Base-by-base conservation (phyloP, 2,797 vertebrate species). In the Esox masquinongy region DNA sequence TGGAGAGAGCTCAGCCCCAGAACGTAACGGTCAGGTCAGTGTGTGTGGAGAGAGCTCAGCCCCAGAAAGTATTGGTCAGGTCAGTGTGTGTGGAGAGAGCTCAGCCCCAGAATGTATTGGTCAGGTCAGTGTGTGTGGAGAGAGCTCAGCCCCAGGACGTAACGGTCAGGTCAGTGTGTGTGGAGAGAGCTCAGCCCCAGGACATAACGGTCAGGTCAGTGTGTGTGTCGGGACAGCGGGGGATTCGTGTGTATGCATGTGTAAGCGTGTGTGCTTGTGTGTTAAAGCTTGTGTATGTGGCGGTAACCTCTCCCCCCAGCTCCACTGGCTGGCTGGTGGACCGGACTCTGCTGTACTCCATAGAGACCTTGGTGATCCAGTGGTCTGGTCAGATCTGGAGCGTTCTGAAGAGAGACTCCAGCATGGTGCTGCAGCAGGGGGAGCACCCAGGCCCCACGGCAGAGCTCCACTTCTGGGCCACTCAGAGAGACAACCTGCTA, bases 401-500 rank as follows among this genome's bases (percentile, higher is more conserved):
- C 14, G 86, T 94, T 50, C 91, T 95, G 85, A 92, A 91, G 85
- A 86, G 89, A 87, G 90, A 93, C 85, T 95, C 92, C 5, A 84
- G 89, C 64, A 78, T 82, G 59, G 73, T 88, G 49, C 78, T 92
- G 75, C 90, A 80, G 34, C 83, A 74, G 74, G 89, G 87, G 77
- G 91, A 94, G 84, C 90, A 95, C 56, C 82, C 84, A 0, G 90
- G 92, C 29, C 93, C 91, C 83, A 88, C 61, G 4, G 84, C 82
- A 70, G 95, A 96, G 89, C 92, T 95, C 74, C 91, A 93, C 63
- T 96, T 95, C 88, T 96, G 94, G 93, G 72, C 91, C 76, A 90
- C 81, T 51, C 89, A 92, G 76, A 94, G 85, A 78, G 75, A 90
- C 80, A 92, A 94, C 86, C 90, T 95, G 26, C 82, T 92, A 80